Base-by-base conservation (phyloP, 37 sponge, comb jelly and placozoan species). In the Axinella damicornis region DNA sequence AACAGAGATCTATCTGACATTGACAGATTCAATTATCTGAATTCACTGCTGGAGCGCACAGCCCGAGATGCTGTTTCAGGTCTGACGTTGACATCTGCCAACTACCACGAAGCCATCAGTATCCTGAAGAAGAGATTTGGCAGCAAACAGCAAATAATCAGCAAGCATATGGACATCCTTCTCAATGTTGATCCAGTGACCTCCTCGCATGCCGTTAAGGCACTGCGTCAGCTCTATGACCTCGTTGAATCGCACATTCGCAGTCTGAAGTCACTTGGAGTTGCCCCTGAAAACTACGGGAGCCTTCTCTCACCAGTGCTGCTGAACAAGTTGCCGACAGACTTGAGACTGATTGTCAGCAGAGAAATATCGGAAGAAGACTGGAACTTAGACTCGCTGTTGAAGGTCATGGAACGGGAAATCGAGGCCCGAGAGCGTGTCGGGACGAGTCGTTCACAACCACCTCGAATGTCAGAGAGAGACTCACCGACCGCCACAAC, bases 291-390 rank as follows among this genome's bases (percentile, higher is more conserved):
- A 9, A 54, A 69, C 1, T 80, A 80, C 54, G 70, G 81, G 22
- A 68, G 25, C 24, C 35, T 68, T 22, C 69, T 80, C 31, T 68
- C 54, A 2, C 69, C 81, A 16, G 81, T 80, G 30, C 58, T 80
- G 53, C 22, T 80, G 54, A 80, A 80, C 81, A 80, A 80, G 81
- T 41, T 80, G 25, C 81, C 81, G 68, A 25, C 81, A 28, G 81
- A 80, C 9, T 22, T 80, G 57, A 69, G 68, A 36, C 69, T 80
- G 28, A 66, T 68, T 21, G 36, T 80, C 22, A 80, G 81, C 69
- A 66, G 69, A 39, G 68, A 80, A 27, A 55, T 80, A 6, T 52
- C 81, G 20, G 69, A 68, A 46, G 81, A 27, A 38, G 57, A 80
- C 24, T 80, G 81, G 81, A 68, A 68, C 21, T 69, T 80, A 30